A percentile compares a stretch with the other conserved stretches of the same genome.
Evolutionary conservation across 1,140 invertebrate species (phyloP).

Genomic region (Chionoecetes opilio): DNA sequence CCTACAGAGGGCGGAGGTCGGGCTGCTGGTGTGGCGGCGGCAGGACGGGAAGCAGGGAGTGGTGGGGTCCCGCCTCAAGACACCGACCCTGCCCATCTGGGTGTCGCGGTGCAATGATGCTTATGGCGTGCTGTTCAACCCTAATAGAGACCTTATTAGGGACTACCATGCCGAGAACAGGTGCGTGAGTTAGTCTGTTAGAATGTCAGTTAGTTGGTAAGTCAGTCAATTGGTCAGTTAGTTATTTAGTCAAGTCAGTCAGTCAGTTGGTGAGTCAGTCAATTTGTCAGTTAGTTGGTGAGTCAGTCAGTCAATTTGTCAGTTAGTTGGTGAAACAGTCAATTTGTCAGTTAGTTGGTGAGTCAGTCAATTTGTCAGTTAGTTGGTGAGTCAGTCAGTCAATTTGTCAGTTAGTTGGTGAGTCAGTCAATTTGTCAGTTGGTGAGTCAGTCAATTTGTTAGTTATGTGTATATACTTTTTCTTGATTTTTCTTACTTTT

Average conservation of each 20-base stretch:
- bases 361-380: too few relatives aligned
- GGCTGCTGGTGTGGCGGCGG: constrained; percentile 88
- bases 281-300: background rate
- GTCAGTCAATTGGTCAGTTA: background rate
- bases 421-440: too few relatives aligned
- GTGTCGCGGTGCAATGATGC: constrained; percentile 89
- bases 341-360: too few relatives aligned
- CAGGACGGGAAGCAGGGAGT: constrained; percentile 83
- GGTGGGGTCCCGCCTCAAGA: constrained; percentile 92
- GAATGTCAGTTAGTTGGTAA: background rate
- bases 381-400: too few relatives aligned
- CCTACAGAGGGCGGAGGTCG: constrained; percentile 88
- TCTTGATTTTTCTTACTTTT: too few relatives aligned
- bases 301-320: background rate
- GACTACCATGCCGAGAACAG: constrained; percentile 93
- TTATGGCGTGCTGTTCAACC: constrained; percentile 91
- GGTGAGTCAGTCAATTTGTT: too few relatives aligned
- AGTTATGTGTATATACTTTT: too few relatives aligned
- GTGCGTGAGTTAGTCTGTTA: constrained; percentile 83
- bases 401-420: too few relatives aligned
- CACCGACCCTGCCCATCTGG: constrained; percentile 92
- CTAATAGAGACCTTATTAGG: constrained; percentile 90
- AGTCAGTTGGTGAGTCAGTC: background rate
- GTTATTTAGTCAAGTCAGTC: background rate
- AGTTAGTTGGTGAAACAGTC: background rate